These are phyloP conservation scores for Daubentonia madagascariensis DNA, from an alignment of 2,113 vertebrate genomes.

Conservation along the genomic window DNA sequence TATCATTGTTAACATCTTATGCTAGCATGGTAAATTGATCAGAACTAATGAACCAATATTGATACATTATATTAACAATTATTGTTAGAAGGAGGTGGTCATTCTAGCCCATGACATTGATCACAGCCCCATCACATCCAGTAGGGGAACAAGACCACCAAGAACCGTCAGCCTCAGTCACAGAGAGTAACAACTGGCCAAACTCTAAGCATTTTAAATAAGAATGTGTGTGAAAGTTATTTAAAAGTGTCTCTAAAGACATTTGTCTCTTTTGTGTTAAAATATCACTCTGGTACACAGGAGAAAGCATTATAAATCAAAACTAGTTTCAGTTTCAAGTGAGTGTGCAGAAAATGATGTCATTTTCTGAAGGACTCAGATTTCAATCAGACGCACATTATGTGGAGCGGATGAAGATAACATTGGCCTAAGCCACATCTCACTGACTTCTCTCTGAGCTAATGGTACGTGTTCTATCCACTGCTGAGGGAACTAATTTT, in stretches of 20 bases:
- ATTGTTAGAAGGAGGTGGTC: not conserved
- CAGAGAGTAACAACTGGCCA: not conserved
- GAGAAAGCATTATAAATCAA: not conserved
- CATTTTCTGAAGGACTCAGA: not conserved
- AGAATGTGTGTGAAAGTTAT: not conserved
- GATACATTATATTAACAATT: no score
- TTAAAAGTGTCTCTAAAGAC: not conserved
- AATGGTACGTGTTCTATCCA: not conserved
- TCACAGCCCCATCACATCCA: not conserved
- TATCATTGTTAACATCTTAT: not conserved
- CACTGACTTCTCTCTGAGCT: not conserved
- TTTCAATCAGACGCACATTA: not conserved
- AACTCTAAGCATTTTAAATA: not conserved
- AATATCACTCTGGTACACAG: not conserved
- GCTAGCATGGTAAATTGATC: rapidly evolving
- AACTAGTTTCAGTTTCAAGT: not conserved
- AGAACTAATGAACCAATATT: not conserved
- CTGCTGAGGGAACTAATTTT: not conserved
- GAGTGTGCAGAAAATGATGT: not conserved
- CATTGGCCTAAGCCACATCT: not conserved
- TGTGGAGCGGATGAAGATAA: not conserved
- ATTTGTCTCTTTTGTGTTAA: not conserved
- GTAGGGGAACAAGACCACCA: not conserved
- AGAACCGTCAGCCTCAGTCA: not conserved
- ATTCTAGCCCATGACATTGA: not conserved